Evolutionary conservation across 2,113 vertebrate species (phyloP).

Genomic region (Junco hyemalis): DNA sequence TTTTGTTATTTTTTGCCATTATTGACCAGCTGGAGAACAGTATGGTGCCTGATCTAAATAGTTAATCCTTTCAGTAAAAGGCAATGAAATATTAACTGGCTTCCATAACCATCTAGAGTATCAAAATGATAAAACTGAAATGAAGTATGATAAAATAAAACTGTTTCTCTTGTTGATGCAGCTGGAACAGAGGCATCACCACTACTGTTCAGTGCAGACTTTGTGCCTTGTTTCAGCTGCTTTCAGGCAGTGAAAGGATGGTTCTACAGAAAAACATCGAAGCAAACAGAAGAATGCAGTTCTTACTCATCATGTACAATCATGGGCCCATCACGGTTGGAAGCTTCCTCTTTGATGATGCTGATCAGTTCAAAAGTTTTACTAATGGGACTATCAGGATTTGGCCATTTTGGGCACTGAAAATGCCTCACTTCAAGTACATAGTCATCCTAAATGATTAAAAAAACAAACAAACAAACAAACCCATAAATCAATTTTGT

Average conservation of each 20-base stretch:
- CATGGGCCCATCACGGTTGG: constrained; percentile 82
- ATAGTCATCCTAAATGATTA: constrained; percentile 85
- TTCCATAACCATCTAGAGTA: background rate
- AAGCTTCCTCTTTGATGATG: constrained; percentile 83
- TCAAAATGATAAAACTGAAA: background rate
- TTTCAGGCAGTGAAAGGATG: background rate
- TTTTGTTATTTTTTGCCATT: background rate
- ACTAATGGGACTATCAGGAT: constrained; percentile 93
- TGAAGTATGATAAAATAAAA: background rate
- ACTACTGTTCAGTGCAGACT: background rate
- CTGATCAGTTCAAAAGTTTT: constrained; percentile 90
- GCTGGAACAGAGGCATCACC: background rate
- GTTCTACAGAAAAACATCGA: background rate
- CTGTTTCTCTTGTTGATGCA: background rate
- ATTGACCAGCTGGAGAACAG: background rate
- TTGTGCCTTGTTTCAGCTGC: background rate
- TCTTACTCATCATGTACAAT: constrained; percentile 93
- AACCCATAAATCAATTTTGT: background rate
- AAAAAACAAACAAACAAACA: background rate
- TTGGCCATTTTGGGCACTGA: constrained; percentile 89
- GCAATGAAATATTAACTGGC: background rate
- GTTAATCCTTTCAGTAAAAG: background rate
- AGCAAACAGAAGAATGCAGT: background rate
- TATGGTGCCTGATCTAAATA: background rate
- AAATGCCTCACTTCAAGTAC: constrained; percentile 93